phyloP scores from a whole-genome alignment of 2,113 vertebrate species.

The Caranx ignobilis region DNA sequence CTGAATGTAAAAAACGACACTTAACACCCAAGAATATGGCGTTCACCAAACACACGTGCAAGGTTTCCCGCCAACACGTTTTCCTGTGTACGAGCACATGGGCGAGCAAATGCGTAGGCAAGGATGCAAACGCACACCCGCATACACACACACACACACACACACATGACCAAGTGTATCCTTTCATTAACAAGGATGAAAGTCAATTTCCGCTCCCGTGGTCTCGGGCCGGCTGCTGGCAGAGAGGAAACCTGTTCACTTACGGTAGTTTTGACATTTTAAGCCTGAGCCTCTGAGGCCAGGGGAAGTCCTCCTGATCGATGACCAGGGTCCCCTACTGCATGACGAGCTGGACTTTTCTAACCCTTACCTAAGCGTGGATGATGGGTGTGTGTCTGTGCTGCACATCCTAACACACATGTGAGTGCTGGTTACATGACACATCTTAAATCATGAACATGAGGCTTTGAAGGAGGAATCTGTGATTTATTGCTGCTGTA shows the following conservation, averaged over 20 bases:
- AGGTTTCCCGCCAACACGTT: conserved; percentile 42
- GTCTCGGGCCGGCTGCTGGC: conserved; percentile 33
- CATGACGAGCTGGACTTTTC: conserved; percentile 27
- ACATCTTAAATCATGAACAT: conserved; percentile 52
- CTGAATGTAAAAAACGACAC: conserved; percentile 25
- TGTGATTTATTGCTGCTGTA: conserved; percentile 61
- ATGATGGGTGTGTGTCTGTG: neutral
- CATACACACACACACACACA: neutral
- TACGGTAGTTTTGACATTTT: conserved; percentile 58
- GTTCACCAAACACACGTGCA: conserved; percentile 37
- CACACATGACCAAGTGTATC: conserved; percentile 13
- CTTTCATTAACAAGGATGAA: conserved; percentile 72
- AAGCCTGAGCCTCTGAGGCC: conserved; percentile 43
- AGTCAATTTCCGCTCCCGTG: conserved; percentile 63
- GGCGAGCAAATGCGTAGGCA: conserved; percentile 17
- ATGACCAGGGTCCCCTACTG: conserved; percentile 49
- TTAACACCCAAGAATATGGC: conserved; percentile 35
- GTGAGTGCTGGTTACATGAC: conserved; percentile 29
- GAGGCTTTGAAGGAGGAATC: conserved; percentile 31
- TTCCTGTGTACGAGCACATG: conserved; percentile 25
- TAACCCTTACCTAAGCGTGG: neutral
- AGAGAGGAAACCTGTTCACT: conserved; percentile 64
- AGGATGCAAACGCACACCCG: conserved; percentile 12
- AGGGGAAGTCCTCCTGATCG: conserved; percentile 63
- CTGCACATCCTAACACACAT: neutral